A percentile compares a stretch with the other conserved stretches of the same genome.
Evolutionary conservation across 2,888 invertebrate species (phyloP).

Genomic region (Cosmopolites sordidus): DNA sequence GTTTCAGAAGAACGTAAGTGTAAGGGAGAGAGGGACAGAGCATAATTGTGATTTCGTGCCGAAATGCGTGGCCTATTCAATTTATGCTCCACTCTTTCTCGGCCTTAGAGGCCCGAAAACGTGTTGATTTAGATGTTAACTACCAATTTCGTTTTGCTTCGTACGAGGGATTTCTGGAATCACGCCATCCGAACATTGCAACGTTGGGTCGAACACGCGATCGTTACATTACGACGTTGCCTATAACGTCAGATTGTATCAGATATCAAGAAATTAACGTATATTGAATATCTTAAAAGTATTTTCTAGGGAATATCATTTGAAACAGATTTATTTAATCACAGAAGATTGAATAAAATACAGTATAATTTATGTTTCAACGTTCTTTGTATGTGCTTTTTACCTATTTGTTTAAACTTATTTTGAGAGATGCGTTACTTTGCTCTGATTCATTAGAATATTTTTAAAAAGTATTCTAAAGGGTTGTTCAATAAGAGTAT

Average conservation of each 20-base stretch:
- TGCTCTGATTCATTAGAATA: too few species aligned
- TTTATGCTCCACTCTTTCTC: conserved; percentile 17
- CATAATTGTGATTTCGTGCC: neutral
- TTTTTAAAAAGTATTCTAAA: too few species aligned
- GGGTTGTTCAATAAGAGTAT: too few species aligned
- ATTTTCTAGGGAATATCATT: too few species aligned
- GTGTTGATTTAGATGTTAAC: conserved; percentile 30
- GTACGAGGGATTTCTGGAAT: conserved; percentile 22
- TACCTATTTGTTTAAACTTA: too few species aligned
- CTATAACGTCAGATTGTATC: neutral
- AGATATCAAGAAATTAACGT: neutral
- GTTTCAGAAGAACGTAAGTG: too few species aligned
- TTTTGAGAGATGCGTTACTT: too few species aligned
- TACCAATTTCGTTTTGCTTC: conserved; percentile 28
- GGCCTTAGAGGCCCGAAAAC: conserved; percentile 16
- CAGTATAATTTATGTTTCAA: too few species aligned
- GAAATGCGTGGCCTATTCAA: conserved; percentile 11
- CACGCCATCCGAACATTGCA: conserved; percentile 26
- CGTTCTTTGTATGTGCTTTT: too few species aligned
- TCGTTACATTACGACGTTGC: conserved; percentile 20
- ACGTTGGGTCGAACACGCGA: conserved; percentile 15
- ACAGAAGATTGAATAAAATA: too few species aligned
- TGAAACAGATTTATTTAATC: too few species aligned
- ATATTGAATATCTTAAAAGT: too few species aligned
- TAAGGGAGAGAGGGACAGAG: neutral